Conservation (phyloP, 2,888 invertebrate species). For the Drymonia ruficornis region DNA sequence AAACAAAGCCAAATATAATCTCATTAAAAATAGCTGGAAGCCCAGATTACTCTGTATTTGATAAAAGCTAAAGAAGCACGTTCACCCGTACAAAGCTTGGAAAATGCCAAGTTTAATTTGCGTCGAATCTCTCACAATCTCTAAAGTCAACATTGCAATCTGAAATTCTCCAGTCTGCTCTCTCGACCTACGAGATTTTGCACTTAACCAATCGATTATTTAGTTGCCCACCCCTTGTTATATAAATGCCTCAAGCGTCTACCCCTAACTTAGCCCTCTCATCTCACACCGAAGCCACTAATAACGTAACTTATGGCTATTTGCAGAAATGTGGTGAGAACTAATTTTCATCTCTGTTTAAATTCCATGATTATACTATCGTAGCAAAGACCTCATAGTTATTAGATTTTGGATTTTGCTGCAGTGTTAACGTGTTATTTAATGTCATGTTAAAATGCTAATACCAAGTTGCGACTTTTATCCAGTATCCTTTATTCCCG, state of each 20-base stretch:
- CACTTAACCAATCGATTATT: slow-evolving; percentile 33
- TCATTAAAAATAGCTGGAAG: neutral
- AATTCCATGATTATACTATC: neutral
- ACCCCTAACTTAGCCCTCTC: slow-evolving; percentile 12
- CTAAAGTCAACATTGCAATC: slow-evolving; percentile 17
- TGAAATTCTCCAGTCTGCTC: slow-evolving; percentile 13
- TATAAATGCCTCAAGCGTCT: too few species aligned
- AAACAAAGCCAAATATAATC: neutral
- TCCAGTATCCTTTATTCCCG: slow-evolving; percentile 12
- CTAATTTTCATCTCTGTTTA: neutral
- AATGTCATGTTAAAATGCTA: slow-evolving; percentile 20
- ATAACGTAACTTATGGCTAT: slow-evolving; percentile 1
- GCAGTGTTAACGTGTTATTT: slow-evolving; percentile 20
- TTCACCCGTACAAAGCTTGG: neutral
- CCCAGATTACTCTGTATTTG: neutral
- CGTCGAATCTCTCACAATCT: neutral
- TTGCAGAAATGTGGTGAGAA: neutral
- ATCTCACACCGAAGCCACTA: slow-evolving; percentile 7
- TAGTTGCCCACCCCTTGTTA: slow-evolving; percentile 11
- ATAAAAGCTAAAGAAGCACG: neutral
- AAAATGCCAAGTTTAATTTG: neutral
- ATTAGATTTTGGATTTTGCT: neutral
- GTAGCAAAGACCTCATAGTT: too few species aligned
- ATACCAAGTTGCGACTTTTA: slow-evolving; percentile 16
- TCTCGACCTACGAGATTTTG: slow-evolving; percentile 21